Evolutionary conservation across 2,797 vertebrate genomes (phyloP).

Genomic region (Pangasius mekongensis): DNA sequence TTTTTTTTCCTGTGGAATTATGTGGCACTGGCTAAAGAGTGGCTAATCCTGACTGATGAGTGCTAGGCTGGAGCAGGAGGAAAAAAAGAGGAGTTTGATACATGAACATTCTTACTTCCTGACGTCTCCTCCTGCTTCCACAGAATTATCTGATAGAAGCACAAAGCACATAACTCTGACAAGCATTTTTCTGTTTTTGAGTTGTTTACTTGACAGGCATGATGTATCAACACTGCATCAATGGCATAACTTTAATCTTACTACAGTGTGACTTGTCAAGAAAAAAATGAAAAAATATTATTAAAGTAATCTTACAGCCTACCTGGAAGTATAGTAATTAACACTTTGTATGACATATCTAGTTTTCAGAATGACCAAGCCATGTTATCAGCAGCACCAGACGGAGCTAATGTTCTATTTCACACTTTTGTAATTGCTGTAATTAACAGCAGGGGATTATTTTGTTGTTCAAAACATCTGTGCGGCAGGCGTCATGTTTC

Average conservation of each 20-base stretch:
- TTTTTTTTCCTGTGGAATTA: background rate
- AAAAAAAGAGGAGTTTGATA: background rate
- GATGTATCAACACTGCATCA: background rate
- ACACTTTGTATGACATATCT: constrained; percentile 2
- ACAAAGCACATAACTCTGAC: background rate
- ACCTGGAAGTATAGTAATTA: background rate
- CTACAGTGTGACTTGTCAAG: background rate
- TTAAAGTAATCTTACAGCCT: background rate
- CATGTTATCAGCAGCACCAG: constrained; percentile 19
- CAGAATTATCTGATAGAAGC: constrained; percentile 22
- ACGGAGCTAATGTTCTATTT: constrained; percentile 19
- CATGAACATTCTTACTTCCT: background rate
- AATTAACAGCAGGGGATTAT: constrained; percentile 46
- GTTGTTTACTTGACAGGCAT: background rate
- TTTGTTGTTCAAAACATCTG: constrained; percentile 58
- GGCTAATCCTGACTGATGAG: background rate
- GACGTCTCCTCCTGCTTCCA: background rate
- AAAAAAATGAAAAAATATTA: background rate
- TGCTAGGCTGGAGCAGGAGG: background rate
- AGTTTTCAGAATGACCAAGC: constrained; percentile 8
- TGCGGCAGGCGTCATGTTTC: constrained; percentile 43
- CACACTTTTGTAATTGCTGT: constrained; percentile 44
- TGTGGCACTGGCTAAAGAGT: background rate
- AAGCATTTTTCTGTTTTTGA: constrained; percentile 5
- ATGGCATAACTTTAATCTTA: background rate